A percentile compares a stretch with the other conserved stretches of the same genome.
Conservation (phyloP, 2,797 vertebrate species). For the Cottoperca gobio region DNA sequence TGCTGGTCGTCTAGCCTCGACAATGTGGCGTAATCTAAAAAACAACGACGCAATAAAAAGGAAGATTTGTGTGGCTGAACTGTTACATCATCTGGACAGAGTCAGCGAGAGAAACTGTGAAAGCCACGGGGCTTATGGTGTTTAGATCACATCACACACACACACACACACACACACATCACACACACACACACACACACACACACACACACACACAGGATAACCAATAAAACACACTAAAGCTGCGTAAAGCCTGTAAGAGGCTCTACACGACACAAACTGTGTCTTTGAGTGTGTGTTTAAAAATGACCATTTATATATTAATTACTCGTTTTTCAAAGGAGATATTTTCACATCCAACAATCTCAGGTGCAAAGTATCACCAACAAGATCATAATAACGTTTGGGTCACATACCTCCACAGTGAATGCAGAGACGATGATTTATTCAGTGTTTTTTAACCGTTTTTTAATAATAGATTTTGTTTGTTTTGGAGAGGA, state of each 20-base stretch:
- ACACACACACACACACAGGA: not conserved
- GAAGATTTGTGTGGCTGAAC: constrained; percentile 36
- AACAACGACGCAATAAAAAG: constrained; percentile 19
- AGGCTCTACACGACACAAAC: constrained; percentile 17
- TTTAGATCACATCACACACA: not conserved
- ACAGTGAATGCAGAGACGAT: too few species aligned
- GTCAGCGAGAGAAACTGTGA: constrained; percentile 27
- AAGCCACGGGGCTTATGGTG: constrained; percentile 18
- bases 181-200: constrained; percentile 10
- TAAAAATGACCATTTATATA: too few species aligned
- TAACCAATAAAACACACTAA: constrained; percentile 29
- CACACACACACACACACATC: not conserved
- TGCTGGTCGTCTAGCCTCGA: not conserved
- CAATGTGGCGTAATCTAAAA: not conserved
- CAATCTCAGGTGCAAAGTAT: too few species aligned
- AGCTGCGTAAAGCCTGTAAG: constrained; percentile 6
- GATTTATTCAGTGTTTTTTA: too few species aligned
- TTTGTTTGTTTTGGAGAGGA: too few species aligned
- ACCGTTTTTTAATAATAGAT: too few species aligned
- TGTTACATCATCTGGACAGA: constrained; percentile 40
- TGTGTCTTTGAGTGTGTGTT: not conserved
- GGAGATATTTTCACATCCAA: too few species aligned
- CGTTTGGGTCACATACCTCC: too few species aligned
- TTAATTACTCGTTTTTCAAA: too few species aligned
- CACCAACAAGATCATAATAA: too few species aligned